These are phyloP conservation scores for Microtus obscurus DNA, from an alignment of 2,797 vertebrate genomes.

Conservation along the genomic window DNA sequence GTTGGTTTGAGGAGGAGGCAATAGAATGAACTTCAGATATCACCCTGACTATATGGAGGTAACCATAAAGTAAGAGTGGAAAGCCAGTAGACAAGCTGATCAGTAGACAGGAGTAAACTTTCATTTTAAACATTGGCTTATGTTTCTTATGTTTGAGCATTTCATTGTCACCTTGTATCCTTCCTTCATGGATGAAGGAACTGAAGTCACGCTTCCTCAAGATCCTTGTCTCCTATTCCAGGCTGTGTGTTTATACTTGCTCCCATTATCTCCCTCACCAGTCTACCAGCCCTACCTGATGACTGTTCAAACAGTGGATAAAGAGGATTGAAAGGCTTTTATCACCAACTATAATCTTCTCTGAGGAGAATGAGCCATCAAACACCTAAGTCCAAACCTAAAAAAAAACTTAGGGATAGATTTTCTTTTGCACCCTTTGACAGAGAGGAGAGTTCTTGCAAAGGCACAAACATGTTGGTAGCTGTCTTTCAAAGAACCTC, in stretches of 20 bases:
- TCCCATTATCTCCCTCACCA: not conserved
- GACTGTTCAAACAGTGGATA: not conserved
- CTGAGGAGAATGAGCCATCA: not conserved
- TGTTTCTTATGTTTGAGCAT: not conserved
- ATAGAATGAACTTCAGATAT: not conserved
- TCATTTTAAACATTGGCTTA: rapidly evolving
- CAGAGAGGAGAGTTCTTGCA: not conserved
- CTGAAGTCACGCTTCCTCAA: not conserved
- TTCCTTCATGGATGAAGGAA: not conserved
- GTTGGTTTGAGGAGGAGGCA: not conserved
- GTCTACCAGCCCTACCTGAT: not conserved
- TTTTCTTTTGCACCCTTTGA: not conserved
- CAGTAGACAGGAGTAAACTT: not conserved
- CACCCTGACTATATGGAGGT: not conserved
- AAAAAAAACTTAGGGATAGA: not conserved
- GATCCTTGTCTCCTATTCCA: not conserved
- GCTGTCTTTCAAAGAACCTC: not conserved
- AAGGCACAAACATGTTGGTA: not conserved
- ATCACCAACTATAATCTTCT: not conserved
- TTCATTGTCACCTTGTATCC: too few species aligned
- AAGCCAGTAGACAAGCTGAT: not conserved
- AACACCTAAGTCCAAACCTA: not conserved
- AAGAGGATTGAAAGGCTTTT: not conserved
- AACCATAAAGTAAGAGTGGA: not conserved
- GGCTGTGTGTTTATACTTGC: not conserved